A percentile compares a stretch with the other conserved stretches of the same genome.
phyloP scores from a whole-genome alignment of 2,888 invertebrate genomes.

The Pyrgus malvae region DNA sequence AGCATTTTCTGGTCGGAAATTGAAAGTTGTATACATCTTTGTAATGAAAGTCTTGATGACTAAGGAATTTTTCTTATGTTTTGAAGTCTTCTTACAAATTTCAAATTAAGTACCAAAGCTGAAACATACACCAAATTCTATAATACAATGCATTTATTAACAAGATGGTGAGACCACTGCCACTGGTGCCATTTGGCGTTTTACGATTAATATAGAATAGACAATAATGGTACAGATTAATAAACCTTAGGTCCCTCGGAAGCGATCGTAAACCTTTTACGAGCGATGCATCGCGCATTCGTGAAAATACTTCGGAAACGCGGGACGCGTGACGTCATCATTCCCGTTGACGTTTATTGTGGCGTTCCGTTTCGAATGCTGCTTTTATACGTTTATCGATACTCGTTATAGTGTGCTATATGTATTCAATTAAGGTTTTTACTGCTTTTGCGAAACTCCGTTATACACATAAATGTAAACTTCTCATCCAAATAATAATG shows the following conservation, averaged over 20 bases:
- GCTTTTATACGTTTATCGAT: slow-evolving; percentile 49
- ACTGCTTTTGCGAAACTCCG: no score
- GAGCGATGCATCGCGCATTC: slow-evolving; percentile 64
- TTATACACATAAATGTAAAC: no score
- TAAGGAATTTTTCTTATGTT: no score
- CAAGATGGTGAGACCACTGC: not conserved
- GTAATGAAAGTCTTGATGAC: no score
- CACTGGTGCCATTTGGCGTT: slow-evolving; percentile 23
- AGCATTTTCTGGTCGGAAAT: no score
- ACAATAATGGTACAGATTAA: slow-evolving; percentile 53
- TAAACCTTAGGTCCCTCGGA: slow-evolving; percentile 52
- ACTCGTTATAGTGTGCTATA: slow-evolving; percentile 36
- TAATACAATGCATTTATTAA: not conserved
- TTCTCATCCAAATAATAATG: no score
- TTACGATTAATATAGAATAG: slow-evolving; percentile 27
- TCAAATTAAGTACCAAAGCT: no score
- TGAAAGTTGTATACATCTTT: no score
- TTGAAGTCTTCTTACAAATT: no score
- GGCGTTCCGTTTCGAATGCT: slow-evolving; percentile 36
- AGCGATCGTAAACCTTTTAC: slow-evolving; percentile 71
- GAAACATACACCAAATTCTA: no score
- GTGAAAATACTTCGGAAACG: slow-evolving; percentile 70
- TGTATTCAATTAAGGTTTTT: slow-evolving; percentile 28
- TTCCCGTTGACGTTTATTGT: slow-evolving; percentile 46
- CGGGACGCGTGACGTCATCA: slow-evolving; percentile 46